Base-by-base conservation (phyloP, 1,140 invertebrate species). In the Calosoma granatense region DNA sequence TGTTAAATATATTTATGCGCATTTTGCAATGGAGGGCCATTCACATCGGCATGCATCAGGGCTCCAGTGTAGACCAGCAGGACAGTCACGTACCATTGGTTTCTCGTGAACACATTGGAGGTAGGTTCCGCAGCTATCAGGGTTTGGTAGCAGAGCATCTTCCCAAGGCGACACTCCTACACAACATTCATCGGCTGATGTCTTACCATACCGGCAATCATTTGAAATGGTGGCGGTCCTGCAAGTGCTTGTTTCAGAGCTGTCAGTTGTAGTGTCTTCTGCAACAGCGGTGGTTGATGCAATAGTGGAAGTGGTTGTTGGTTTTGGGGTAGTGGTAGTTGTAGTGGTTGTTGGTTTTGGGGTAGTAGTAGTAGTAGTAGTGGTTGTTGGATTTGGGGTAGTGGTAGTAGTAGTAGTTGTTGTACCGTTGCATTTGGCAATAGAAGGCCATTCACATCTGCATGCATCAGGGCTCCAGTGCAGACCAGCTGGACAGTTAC, bases 361-460 rank as follows among this genome's bases (percentile, higher is more conserved):
- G 6, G 26, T 6, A 36, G 26, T n/a, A 36, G 26, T 36, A 36
- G 26, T 36, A 9, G 26, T 36, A 9, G 26, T 6, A 36, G 26
- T 9, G 6, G 26, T 36, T 9, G 26, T 36, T 36, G 26, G 26
- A 9, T 6, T 36, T 9, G 26, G 6, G n/a, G 26, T 36, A 9
- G 6, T 36, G 26, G n/a, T 36, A 6, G 26, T 36, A 36, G 26
- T 9, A 9, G 26, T n/a, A 36, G 6, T n/a, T 36, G 26, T 36
- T 6, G 26, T 9, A 36, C 26, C 26, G n/a, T 6, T n/a, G 26
- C 60, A 62, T 15, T 57, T 58, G n/a, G 61, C 61, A 19, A 55
- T 26, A n/a, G 36, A 11, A 3, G 66, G 61, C 22, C 30, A 65
- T 54, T 68, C 63, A 39, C 70, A 73, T 3, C 61, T 58, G 51